Evolutionary conservation across 2,113 vertebrate species (phyloP).

Genomic region (Phoxinus phoxinus): DNA sequence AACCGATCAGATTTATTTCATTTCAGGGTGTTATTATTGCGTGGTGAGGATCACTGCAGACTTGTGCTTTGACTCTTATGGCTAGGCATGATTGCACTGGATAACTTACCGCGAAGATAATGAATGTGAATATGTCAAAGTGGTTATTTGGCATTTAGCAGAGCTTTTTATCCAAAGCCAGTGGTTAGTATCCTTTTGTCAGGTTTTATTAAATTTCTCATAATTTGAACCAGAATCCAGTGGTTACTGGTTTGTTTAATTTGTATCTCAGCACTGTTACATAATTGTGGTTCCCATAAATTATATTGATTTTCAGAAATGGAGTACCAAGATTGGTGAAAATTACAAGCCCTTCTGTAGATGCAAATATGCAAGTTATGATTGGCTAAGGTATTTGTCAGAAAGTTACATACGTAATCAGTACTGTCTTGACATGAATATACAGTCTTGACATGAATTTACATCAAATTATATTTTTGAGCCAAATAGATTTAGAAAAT

Average conservation of each 20-base stretch:
- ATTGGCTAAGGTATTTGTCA: neutral
- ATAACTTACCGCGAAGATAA: constrained; percentile 32
- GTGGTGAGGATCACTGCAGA: constrained; percentile 33
- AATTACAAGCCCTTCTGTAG: constrained; percentile 4
- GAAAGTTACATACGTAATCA: neutral
- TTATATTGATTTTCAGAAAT: constrained; percentile 35
- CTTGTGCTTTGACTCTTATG: constrained; percentile 36
- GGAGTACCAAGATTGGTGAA: constrained; percentile 33
- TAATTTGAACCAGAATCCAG: constrained; percentile 31
- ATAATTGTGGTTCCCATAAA: constrained; percentile 61
- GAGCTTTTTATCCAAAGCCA: constrained; percentile 32
- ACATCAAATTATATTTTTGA: neutral
- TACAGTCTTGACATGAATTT: neutral
- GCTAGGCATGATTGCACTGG: constrained; percentile 27
- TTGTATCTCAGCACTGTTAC: constrained; percentile 44
- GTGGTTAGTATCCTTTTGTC: constrained; percentile 32
- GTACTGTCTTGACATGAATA: neutral
- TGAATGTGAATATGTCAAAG: constrained; percentile 41
- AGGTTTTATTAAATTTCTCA: constrained; percentile 32
- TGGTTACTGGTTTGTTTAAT: constrained; percentile 28
- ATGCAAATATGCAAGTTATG: neutral
- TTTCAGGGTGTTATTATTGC: constrained; percentile 67
- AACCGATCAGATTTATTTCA: constrained; percentile 66
- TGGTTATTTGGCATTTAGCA: constrained; percentile 36
- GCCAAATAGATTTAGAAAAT: neutral